Conservation (phyloP, 2,797 vertebrate species). For the Dallia pectoralis region DNA sequence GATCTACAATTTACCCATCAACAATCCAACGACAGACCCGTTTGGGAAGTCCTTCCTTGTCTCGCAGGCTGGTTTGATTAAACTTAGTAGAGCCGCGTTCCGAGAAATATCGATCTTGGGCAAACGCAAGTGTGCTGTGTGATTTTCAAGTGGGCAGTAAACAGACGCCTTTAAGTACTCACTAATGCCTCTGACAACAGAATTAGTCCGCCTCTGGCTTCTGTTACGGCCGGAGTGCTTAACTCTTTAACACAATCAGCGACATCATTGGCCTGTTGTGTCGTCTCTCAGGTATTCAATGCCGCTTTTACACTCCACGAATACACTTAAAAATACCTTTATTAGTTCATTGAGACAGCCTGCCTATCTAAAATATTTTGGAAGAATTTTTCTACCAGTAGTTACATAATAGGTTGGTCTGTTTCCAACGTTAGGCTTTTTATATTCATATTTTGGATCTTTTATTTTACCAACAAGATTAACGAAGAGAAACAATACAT, state of each 20-base stretch:
- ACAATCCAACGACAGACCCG: background rate
- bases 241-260: background rate
- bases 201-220: constrained; percentile 3
- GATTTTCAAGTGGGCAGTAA: constrained; percentile 23
- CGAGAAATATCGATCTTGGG: constrained; percentile 23
- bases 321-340: background rate
- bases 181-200: constrained; percentile 7
- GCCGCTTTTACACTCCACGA: background rate
- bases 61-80: constrained; percentile 21
- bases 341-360: too few species aligned
- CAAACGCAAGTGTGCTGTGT: constrained; percentile 7
- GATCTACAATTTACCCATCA: background rate
- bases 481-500: too few species aligned
- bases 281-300: background rate
- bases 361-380: too few species aligned
- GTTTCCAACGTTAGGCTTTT: too few species aligned
- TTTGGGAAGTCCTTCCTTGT: constrained; percentile 9
- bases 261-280: background rate
- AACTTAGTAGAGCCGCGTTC: constrained; percentile 13
- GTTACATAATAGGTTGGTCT: too few species aligned
- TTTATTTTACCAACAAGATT: too few species aligned
- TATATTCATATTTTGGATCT: too few species aligned
- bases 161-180: constrained; percentile 11
- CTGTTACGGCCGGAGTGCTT: background rate
- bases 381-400: too few species aligned